Evolutionary conservation across 2,113 vertebrate genomes (phyloP).

Genomic region (Zapornia atra): DNA sequence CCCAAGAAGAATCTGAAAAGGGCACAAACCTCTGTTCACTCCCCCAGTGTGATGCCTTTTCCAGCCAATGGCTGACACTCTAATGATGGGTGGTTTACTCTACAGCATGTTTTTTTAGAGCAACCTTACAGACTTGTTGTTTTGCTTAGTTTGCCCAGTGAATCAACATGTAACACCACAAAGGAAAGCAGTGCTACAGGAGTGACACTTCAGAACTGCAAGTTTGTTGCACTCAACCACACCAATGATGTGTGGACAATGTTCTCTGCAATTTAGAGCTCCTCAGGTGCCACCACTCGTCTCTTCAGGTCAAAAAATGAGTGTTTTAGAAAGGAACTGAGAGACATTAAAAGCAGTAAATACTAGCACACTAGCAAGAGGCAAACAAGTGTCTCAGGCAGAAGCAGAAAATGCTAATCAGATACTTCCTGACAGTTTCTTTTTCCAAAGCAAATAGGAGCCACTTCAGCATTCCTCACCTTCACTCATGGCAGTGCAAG

Average conservation of each 20-base stretch:
- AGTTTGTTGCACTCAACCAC: neutral
- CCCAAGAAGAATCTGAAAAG: neutral
- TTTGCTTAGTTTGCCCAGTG: neutral
- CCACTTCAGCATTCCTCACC: neutral
- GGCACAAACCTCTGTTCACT: neutral
- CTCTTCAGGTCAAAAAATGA: neutral
- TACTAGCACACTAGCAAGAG: neutral
- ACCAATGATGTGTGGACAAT: neutral
- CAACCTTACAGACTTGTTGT: neutral
- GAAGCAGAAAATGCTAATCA: neutral
- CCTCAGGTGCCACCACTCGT: neutral
- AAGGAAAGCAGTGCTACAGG: neutral
- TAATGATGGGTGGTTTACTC: neutral
- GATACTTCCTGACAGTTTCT: neutral
- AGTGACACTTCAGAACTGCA: neutral
- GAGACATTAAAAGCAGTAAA: neutral
- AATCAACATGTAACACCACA: neutral
- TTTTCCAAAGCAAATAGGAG: neutral
- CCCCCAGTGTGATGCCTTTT: neutral
- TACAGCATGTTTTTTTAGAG: neutral
- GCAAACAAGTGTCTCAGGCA: neutral
- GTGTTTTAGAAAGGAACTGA: neutral
- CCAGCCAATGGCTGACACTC: neutral
- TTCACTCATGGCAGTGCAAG: neutral
- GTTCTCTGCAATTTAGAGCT: neutral